Evolutionary conservation across 1,140 invertebrate genomes (phyloP), one percentile per base, ranked within the genome.

Genomic region (Steinernema khuongi): DNA sequence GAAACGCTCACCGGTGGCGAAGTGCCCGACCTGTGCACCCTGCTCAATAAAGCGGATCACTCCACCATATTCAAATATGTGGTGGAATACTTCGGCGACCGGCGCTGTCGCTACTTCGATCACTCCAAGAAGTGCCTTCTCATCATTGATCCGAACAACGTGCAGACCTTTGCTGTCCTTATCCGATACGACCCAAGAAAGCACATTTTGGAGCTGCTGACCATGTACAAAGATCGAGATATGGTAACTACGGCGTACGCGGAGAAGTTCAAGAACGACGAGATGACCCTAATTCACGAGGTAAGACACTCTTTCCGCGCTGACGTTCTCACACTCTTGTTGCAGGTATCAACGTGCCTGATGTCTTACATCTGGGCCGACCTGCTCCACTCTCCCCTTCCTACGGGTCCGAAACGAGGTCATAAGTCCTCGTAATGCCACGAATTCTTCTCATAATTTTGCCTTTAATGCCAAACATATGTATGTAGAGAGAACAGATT

Each of bases 311-410:
- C 30, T 73, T 22, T 30, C 71, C 31, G 30, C 71, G 18, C n/a
- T 14, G 18, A 74, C 19, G 2, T 18, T 31, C 17, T n/a, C 7
- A n/a, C n/a, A 0, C n/a, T 73, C 36, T 7, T 41, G 36, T 73
- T 73, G 17, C 71, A 73, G 71, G 29, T 26, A 7, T 36, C 19
- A 18, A 30, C 72, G 31, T 74, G 31, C 1, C 19, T 74, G n/a
- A 74, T 70, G 31, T 69, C 72, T 17, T 74, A 33, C 43, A 29
- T 74, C 72, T 74, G 72, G 72, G 30, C 70, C 1, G 72, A 74
- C 29, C 70, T 74, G 17, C 29, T 74, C 28, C 60, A 74, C 19
- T 14, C 26, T 17, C 72, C 72, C 11, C 71, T 41, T 41, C 7
- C 36, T 11, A 60, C 50, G 50, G 50, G 50, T 60, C 22, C 50